A percentile compares a stretch with the other conserved stretches of the same genome.
Evolutionary conservation across 2,797 vertebrate species (phyloP).

Genomic region (Poecilia wingei): DNA sequence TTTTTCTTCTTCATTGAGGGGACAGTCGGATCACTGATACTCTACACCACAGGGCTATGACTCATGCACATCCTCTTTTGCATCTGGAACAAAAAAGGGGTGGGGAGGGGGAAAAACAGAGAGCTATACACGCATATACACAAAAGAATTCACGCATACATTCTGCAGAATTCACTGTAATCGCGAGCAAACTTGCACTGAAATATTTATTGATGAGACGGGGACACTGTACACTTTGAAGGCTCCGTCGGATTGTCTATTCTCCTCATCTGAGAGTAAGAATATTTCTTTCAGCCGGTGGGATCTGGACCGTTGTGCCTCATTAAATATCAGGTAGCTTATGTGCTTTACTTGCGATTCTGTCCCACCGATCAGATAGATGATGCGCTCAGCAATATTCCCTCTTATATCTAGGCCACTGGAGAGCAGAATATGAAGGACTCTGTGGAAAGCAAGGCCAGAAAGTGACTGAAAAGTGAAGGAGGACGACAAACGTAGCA

Average conservation of each 20-base stretch:
- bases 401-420: constrained; percentile 70
- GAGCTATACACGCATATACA: not conserved
- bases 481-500: constrained; percentile 32
- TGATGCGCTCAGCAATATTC: constrained; percentile 63
- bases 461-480: constrained; percentile 43
- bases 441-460: constrained; percentile 36
- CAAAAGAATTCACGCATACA: constrained; percentile 1
- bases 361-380: constrained; percentile 56
- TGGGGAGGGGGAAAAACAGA: constrained; percentile 11
- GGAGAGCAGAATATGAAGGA: constrained; percentile 67
- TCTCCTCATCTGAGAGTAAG: constrained; percentile 28
- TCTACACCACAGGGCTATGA: constrained; percentile 68
- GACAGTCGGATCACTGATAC: constrained; percentile 68
- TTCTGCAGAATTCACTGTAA: not conserved
- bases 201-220: not conserved
- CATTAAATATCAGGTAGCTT: constrained; percentile 71
- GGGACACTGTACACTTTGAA: not conserved
- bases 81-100: constrained; percentile 54
- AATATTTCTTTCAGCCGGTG: constrained; percentile 30
- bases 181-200: not conserved
- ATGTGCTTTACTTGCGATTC: constrained; percentile 63
- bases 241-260: not conserved
- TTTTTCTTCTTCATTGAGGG: constrained; percentile 47
- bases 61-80: constrained; percentile 59
- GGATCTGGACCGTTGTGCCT: constrained; percentile 45